These are phyloP conservation scores for Nephila pilipes DNA, from an alignment of 1,140 invertebrate genomes.

Conservation along the genomic window DNA sequence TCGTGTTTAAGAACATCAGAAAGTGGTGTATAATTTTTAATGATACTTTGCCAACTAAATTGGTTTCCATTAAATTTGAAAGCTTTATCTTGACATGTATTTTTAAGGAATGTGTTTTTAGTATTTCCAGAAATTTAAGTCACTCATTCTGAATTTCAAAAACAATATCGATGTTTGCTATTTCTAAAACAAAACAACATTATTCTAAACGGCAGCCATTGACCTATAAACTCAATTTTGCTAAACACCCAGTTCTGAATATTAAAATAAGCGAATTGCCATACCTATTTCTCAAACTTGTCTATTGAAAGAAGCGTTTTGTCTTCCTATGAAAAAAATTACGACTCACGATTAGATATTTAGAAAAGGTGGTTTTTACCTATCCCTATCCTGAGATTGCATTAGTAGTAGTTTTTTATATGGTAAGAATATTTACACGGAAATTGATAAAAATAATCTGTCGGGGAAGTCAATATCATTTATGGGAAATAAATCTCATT, in stretches of 20 bases:
- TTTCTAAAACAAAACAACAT: background rate
- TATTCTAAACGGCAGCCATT: background rate
- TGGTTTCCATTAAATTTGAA: no score
- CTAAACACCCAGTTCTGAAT: background rate
- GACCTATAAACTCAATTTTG: slow-evolving; percentile 18
- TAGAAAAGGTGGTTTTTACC: background rate
- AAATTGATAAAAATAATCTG: background rate
- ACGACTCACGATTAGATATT: background rate
- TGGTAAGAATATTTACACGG: background rate
- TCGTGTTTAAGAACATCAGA: no score
- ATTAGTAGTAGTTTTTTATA: background rate
- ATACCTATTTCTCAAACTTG: background rate
- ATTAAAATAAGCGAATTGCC: background rate
- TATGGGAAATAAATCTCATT: background rate
- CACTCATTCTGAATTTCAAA: no score
- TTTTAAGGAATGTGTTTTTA: no score
- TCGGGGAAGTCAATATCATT: background rate
- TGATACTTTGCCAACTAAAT: no score
- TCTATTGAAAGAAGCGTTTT: background rate
- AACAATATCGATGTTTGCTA: no score
- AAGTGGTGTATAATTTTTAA: no score
- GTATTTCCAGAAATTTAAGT: no score
- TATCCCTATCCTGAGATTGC: background rate
- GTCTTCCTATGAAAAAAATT: background rate
- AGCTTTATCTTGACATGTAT: no score